phyloP scores from a whole-genome alignment of 2,797 vertebrate genomes.

The Carapus acus region DNA sequence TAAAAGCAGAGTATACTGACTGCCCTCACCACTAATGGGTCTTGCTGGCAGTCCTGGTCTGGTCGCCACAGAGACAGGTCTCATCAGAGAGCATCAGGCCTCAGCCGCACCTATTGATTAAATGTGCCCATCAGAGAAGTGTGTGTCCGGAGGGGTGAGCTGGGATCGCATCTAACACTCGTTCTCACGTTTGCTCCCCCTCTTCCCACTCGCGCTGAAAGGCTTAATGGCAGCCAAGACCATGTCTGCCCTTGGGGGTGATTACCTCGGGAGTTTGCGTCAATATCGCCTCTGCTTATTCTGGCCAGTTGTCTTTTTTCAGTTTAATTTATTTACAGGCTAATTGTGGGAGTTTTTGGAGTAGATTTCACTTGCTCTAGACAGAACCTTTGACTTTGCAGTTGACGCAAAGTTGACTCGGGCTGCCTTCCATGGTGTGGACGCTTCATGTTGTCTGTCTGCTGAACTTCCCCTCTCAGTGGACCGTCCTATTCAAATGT shows the following conservation, averaged over 20 bases:
- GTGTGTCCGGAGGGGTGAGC: slow-evolving; percentile 4
- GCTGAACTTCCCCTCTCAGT: too few species aligned
- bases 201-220: slow-evolving; percentile 22
- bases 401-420: too few species aligned
- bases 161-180: slow-evolving; percentile 16
- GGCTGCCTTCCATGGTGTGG: too few species aligned
- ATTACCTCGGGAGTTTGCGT: too few species aligned
- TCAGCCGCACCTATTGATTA: slow-evolving; percentile 39
- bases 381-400: too few species aligned
- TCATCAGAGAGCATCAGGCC: slow-evolving; percentile 38
- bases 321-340: too few species aligned
- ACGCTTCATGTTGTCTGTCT: too few species aligned
- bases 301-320: too few species aligned
- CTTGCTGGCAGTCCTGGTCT: slow-evolving; percentile 45
- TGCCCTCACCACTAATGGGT: slow-evolving; percentile 62
- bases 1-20: slow-evolving; percentile 45
- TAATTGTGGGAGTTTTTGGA: slow-evolving; percentile 7
- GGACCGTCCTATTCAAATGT: too few species aligned
- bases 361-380: too few species aligned
- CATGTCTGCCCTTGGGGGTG: slow-evolving; percentile 37
- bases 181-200: slow-evolving; percentile 10
- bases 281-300: too few species aligned
- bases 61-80: slow-evolving; percentile 65
- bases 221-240: slow-evolving; percentile 35
- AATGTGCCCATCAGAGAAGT: slow-evolving; percentile 15